Base-by-base conservation (phyloP, 2,797 vertebrate species). In the Argya squamiceps region DNA sequence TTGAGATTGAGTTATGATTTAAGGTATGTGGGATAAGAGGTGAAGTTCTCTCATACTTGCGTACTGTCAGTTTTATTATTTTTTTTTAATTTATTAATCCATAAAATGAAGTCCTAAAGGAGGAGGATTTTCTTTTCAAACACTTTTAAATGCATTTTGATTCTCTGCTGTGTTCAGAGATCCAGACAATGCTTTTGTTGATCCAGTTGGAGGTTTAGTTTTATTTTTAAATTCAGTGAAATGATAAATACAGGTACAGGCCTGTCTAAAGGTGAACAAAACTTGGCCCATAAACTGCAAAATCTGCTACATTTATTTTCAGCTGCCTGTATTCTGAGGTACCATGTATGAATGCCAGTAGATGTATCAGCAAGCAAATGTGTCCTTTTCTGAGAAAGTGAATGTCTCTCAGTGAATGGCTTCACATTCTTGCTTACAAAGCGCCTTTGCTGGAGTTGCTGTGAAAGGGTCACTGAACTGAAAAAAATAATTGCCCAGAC, bases 331-430 rank as follows among this genome's bases (percentile, higher is more conserved):
- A 11, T 65, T 68, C 70, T 41, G n/a, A 59, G 43, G n/a, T 32
- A 46, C 8, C 2, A 0, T 7, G 5, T 55, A 22, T 55, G n/a
- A 24, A 8, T 0, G 13, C 13, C 29, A 63, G 16, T 11, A 20
- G 44, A 21, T 4, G 10, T 15, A 63, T 34, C 77, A 63, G 78
- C 37, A 67, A 74, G 49, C 11, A 80, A 87, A 74, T 0, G 5
- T 29, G 36, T 32, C 34, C 67, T 88, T 86, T 76, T 65, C 69
- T 6, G 49, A 63, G 56, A 39, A 68, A 76, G 39, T 24, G 7
- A 41, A 37, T 43, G 29, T 39, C 19, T 74, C 27, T 50, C 44
- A 14, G 50, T 36, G 79, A 90, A 71, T 1, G 2, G 29, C 29
- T 59, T 65, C 18, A 15, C 44, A 50, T 67, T 67, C 47, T 62